These are phyloP conservation scores for Automeris io DNA, from an alignment of 2,888 invertebrate species.

Conservation along the genomic window DNA sequence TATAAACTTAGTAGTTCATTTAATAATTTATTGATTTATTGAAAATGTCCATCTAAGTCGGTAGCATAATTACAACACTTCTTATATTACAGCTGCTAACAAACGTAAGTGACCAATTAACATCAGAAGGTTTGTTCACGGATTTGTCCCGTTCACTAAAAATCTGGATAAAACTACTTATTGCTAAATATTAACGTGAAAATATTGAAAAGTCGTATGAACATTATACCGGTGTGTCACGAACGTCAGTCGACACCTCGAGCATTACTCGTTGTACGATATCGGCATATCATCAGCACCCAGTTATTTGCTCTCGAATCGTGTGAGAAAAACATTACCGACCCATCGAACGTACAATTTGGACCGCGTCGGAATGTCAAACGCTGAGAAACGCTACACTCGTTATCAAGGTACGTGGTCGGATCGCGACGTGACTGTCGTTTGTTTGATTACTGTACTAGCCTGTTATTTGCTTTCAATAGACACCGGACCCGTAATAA, in stretches of 20 bases:
- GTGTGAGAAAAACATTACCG: slow-evolving; percentile 71
- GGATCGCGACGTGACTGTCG: slow-evolving; percentile 39
- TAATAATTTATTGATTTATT: too few relatives aligned
- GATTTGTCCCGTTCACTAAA: too few relatives aligned
- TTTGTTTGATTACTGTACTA: slow-evolving; percentile 38
- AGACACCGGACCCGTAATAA: neutral
- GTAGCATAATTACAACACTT: too few relatives aligned
- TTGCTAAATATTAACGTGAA: too few relatives aligned
- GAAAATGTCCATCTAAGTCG: too few relatives aligned
- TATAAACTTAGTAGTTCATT: too few relatives aligned
- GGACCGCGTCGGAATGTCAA: slow-evolving; percentile 59
- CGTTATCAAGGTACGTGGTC: slow-evolving; percentile 15
- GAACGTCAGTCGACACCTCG: slow-evolving; percentile 40
- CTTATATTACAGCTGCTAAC: too few relatives aligned
- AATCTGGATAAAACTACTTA: too few relatives aligned
- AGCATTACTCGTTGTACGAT: slow-evolving; percentile 54
- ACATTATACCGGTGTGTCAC: slow-evolving; percentile 21
- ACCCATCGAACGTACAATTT: slow-evolving; percentile 61
- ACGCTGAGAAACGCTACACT: slow-evolving; percentile 48
- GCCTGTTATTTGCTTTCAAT: slow-evolving; percentile 5
- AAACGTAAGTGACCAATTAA: too few relatives aligned
- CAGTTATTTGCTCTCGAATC: slow-evolving; percentile 70
- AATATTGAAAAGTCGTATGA: slow-evolving; percentile 12
- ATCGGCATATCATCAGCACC: slow-evolving; percentile 68
- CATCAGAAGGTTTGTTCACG: too few relatives aligned